Evolutionary conservation across 2,888 invertebrate genomes (phyloP), one percentile per base, ranked within the genome.

Genomic region (Heliconius sara): DNA sequence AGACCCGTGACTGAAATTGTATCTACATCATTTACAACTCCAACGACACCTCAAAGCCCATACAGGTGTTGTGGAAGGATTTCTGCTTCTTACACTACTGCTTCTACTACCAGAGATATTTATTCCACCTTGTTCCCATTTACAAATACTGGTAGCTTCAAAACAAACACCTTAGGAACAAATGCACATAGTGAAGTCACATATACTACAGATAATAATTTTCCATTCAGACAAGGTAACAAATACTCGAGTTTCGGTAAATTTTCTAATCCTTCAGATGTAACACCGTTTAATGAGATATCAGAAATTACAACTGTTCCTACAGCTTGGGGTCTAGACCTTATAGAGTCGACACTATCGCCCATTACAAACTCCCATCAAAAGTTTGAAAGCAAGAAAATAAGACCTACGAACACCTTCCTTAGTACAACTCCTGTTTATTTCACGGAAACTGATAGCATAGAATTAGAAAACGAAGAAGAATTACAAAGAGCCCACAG

Each of bases 401-500:
- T 94, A 52, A 91, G 86, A 82, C 87, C 90, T 2, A 86, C 91
- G 0, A 90, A 89, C 3, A 88, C 90, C 19, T 77, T 89, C 67
- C 91, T 93, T 10, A 86, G 88, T 3, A 90, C 92, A 3, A 92
- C 92, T 25, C 88, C 91, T 13, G 87, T 95, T 84, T 90, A 93
- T 89, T 88, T 92, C 85, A 86, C 95, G 84, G 87, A 96, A 90
- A 88, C 91, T 3, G 94, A 94, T 74, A 94, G 91, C 80, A 86
- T 91, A 30, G 95, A 95, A 84, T 85, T 93, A 74, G 96, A 96
- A 73, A 96, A 96, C 82, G 96, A 95, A 67, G 97, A 97, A 86
- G 96, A 96, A 87, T 89, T 97, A 66, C 96, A 97, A 90, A 95
- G 96, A 82, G 96, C 97, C 39, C 97, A 97, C 83, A 97, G 96